These are phyloP conservation scores for Phrynocephalus guinanensis DNA, from an alignment of 2,797 vertebrate species.

Conservation along the genomic window DNA sequence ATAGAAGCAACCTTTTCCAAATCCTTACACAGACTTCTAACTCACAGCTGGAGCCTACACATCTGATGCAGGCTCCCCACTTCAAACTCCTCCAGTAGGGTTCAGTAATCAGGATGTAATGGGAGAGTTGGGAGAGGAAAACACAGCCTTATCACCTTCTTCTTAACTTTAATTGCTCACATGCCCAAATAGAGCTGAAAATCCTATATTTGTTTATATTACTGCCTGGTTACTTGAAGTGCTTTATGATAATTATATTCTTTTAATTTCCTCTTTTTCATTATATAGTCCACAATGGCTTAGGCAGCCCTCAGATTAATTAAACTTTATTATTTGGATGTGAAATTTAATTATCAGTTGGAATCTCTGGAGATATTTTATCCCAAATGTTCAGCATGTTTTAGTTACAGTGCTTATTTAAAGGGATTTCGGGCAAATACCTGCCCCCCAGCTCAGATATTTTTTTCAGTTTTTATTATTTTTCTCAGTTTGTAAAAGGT, in stretches of 20 bases:
- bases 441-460: background rate
- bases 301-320: conserved; percentile 49
- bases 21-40: no score
- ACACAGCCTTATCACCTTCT: background rate
- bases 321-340: conserved; percentile 64
- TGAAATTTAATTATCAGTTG: conserved; percentile 61
- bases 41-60: background rate
- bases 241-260: conserved; percentile 46
- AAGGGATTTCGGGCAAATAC: conserved; percentile 41
- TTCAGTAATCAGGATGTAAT: background rate
- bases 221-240: conserved; percentile 22
- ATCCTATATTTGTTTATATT: conserved; percentile 17
- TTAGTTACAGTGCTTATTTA: conserved; percentile 43
- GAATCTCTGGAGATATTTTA: conserved; percentile 53
- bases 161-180: background rate
- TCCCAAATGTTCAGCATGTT: conserved; percentile 22
- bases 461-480: background rate
- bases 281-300: conserved; percentile 53
- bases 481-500: background rate
- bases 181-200: background rate
- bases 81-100: background rate
- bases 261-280: conserved; percentile 14
- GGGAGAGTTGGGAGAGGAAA: no score
- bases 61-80: background rate
- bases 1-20: no score